phyloP scores from a whole-genome alignment of 2,113 vertebrate species.

The Phalacrocorax pelagicus region DNA sequence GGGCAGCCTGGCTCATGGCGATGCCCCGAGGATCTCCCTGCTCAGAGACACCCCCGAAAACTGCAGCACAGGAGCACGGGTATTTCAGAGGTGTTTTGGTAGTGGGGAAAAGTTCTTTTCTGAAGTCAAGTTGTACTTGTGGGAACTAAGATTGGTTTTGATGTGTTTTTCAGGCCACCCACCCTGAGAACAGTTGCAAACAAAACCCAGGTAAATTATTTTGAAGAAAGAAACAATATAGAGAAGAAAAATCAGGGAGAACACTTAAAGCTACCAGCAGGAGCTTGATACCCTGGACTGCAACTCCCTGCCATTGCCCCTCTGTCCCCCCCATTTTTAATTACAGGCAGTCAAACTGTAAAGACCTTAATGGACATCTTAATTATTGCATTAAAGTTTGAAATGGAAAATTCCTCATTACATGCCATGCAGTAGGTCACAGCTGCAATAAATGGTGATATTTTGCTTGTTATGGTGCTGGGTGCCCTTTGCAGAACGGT shows the following conservation, averaged over 20 bases:
- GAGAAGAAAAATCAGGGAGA: not conserved
- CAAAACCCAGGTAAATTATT: not conserved
- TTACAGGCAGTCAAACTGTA: constrained; percentile 57
- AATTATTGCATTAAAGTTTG: constrained; percentile 65
- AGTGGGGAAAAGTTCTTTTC: not conserved
- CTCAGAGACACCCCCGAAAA: not conserved
- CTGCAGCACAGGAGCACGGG: rapidly evolving
- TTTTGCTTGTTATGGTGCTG: not conserved
- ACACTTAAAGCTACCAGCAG: rapidly evolving
- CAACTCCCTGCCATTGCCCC: not conserved
- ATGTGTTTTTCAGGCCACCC: not conserved
- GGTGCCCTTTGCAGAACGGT: constrained; percentile 31
- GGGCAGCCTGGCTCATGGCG: not conserved
- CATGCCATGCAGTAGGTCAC: not conserved
- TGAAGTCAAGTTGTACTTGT: not conserved
- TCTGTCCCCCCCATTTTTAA: not conserved
- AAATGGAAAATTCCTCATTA: constrained; percentile 68
- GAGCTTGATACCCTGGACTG: not conserved
- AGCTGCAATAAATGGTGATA: constrained; percentile 36
- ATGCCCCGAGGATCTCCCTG: not conserved
- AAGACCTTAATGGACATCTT: constrained; percentile 56
- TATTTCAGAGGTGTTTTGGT: not conserved
- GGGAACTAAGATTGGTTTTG: not conserved
- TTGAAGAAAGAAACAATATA: not conserved
- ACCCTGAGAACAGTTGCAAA: not conserved